These are phyloP conservation scores for Lomographa bimaculata DNA, from an alignment of 2,888 invertebrate genomes.

Conservation along the genomic window DNA sequence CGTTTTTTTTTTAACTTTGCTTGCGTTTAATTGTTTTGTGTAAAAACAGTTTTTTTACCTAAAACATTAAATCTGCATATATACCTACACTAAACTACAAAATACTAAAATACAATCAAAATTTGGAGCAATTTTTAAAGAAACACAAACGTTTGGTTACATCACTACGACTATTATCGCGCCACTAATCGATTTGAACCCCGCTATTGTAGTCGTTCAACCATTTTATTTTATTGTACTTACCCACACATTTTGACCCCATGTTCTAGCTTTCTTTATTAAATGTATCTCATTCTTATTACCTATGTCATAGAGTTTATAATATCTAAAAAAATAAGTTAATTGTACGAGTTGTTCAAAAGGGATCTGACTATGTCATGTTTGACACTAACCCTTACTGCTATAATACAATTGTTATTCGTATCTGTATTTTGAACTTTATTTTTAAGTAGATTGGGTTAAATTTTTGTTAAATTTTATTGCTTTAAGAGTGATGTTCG, in stretches of 20 bases:
- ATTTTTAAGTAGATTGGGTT: slow-evolving; percentile 29
- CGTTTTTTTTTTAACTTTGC: too few species aligned
- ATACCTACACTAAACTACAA: too few species aligned
- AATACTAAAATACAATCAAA: too few species aligned
- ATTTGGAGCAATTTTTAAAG: too few species aligned
- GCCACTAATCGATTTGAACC: slow-evolving; percentile 79
- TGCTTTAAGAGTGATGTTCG: slow-evolving; percentile 10
- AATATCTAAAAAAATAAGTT: background rate
- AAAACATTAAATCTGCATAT: too few species aligned
- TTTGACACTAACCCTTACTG: slow-evolving; percentile 30
- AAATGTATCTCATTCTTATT: slow-evolving; percentile 6
- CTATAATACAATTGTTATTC: slow-evolving; percentile 17
- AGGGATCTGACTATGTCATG: slow-evolving; percentile 9
- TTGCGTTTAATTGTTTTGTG: too few species aligned
- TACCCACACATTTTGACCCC: slow-evolving; percentile 66
- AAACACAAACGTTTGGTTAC: slow-evolving; percentile 37
- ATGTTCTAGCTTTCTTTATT: slow-evolving; percentile 27
- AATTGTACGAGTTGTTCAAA: background rate
- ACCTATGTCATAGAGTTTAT: background rate
- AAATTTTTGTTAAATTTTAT: slow-evolving; percentile 18
- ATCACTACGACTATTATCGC: slow-evolving; percentile 62
- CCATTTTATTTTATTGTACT: slow-evolving; percentile 79
- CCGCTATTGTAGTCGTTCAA: slow-evolving; percentile 68
- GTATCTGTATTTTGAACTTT: too few species aligned
- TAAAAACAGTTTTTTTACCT: too few species aligned